Evolutionary conservation across 2,888 invertebrate species (phyloP).

Genomic region (Epinotia nisella): DNA sequence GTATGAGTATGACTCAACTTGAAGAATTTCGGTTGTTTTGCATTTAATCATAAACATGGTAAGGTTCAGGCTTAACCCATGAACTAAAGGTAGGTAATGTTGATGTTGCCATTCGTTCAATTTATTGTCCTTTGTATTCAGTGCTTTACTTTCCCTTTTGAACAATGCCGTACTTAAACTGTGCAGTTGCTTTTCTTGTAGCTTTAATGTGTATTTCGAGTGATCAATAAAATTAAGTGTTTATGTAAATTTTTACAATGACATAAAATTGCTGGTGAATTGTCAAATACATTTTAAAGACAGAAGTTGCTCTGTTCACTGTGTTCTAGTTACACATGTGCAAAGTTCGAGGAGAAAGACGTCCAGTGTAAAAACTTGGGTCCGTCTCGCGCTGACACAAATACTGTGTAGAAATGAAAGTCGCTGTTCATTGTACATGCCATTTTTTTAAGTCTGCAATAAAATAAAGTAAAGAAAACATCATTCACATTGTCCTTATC

Average conservation of each 20-base stretch:
- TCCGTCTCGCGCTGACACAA: conserved; percentile 18
- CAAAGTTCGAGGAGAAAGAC: conserved; percentile 21
- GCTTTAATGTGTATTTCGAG: conserved; percentile 1
- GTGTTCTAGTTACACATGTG: neutral
- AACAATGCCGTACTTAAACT: conserved; percentile 18
- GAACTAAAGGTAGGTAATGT: conserved; percentile 21
- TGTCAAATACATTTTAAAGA: no score
- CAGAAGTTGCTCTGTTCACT: neutral
- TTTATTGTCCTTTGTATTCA: conserved; percentile 38
- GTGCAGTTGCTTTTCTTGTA: neutral
- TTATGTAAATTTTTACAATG: neutral
- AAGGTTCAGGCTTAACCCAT: conserved; percentile 15
- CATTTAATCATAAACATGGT: conserved; percentile 12
- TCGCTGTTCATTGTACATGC: conserved; percentile 21
- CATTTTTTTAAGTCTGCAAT: neutral
- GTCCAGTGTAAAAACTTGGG: conserved; percentile 14
- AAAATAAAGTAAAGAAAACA: neutral
- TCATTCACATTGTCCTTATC: no score
- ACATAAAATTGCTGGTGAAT: no score
- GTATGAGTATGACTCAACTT: conserved; percentile 25
- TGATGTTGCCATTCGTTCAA: conserved; percentile 28
- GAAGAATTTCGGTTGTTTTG: conserved; percentile 14
- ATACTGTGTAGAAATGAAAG: conserved; percentile 26
- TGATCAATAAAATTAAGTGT: conserved; percentile 19
- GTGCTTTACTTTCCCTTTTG: conserved; percentile 30